phyloP scores from a whole-genome alignment of 2,113 vertebrate species.

The Prietella phreatophila region DNA sequence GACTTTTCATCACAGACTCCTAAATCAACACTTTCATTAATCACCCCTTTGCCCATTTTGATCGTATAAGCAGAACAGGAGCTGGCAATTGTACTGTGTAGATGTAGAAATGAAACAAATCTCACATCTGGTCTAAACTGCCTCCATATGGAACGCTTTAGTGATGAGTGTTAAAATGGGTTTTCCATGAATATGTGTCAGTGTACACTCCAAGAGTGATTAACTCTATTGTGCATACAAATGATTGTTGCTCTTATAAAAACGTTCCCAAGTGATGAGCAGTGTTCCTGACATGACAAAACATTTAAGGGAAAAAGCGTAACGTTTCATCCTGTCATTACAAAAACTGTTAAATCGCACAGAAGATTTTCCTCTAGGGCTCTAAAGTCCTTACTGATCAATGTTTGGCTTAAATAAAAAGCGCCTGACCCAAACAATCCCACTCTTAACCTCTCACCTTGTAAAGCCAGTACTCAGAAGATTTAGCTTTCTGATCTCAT shows the following conservation, averaged over 20 bases:
- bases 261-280: conserved; percentile 27
- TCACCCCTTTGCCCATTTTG: background rate
- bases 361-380: background rate
- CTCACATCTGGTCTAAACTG: conserved; percentile 30
- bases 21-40: background rate
- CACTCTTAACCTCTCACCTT: conserved; percentile 8
- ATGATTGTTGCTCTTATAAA: background rate
- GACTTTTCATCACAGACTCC: background rate
- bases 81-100: conserved; percentile 5
- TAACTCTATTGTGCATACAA: background rate
- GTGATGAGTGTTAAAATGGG: conserved; percentile 5
- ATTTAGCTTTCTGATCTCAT: conserved; percentile 45
- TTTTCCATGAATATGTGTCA: conserved; percentile 9
- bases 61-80: conserved; percentile 22
- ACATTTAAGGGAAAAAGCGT: background rate
- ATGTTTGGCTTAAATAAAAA: background rate
- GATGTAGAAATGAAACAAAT: conserved; percentile 14
- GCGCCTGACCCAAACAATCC: background rate
- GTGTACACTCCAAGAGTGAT: background rate
- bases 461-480: conserved; percentile 20
- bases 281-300: background rate
- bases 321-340: background rate
- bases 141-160: conserved; percentile 14
- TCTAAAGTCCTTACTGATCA: background rate
- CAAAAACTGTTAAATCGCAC: conserved; percentile 6